Evolutionary conservation across 2,888 invertebrate genomes (phyloP).

Genomic region (Parnassius glacialis): DNA sequence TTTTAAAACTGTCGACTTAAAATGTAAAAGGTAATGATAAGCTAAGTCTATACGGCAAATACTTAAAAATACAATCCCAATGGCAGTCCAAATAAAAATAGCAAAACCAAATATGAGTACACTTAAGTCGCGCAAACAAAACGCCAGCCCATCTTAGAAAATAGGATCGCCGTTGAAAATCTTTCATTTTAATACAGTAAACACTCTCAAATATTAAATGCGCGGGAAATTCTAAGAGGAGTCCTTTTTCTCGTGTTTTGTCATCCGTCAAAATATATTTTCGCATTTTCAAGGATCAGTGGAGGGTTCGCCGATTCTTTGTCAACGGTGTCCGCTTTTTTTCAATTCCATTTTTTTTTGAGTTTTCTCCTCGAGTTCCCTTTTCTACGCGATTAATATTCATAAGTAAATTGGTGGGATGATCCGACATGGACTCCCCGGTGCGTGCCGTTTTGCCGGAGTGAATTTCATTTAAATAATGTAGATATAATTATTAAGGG

Average conservation of each 20-base stretch:
- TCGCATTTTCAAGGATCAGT: conserved; percentile 56
- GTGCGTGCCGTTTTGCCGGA: conserved; percentile 29
- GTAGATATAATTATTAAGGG: no score
- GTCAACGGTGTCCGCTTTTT: conserved; percentile 55
- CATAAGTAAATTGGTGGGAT: conserved; percentile 76
- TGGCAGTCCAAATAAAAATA: neutral
- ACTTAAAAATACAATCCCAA: neutral
- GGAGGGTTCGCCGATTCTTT: conserved; percentile 54
- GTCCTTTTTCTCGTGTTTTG: conserved; percentile 53
- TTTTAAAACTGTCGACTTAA: no score
- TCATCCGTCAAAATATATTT: conserved; percentile 78
- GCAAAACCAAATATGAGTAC: neutral
- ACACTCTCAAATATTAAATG: conserved; percentile 72
- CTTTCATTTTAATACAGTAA: conserved; percentile 35
- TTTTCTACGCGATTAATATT: conserved; percentile 70
- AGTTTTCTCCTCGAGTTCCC: conserved; percentile 42
- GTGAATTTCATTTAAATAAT: neutral
- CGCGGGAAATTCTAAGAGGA: conserved; percentile 60
- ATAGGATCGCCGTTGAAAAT: conserved; percentile 16
- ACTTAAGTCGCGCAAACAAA: conserved; percentile 11
- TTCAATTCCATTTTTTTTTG: conserved; percentile 20
- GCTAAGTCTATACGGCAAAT: no score
- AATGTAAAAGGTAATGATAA: no score
- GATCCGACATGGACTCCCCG: conserved; percentile 37
- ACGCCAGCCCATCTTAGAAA: conserved; percentile 11